These are phyloP conservation scores for Conopomorpha cramerella DNA, from an alignment of 1,140 invertebrate genomes.

Conservation along the genomic window DNA sequence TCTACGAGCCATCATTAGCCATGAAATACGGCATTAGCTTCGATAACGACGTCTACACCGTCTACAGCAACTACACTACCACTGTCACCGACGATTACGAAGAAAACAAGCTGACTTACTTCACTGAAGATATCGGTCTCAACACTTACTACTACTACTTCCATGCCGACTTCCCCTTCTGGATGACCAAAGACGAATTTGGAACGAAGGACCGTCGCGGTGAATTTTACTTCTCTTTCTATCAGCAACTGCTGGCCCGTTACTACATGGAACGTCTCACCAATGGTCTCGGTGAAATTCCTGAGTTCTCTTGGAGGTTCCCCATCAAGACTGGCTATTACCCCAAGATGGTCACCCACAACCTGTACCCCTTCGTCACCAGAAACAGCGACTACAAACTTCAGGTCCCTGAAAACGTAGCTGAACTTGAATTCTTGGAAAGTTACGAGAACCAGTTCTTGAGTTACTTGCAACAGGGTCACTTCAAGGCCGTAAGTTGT, in stretches of 20 bases:
- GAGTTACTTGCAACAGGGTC: slow-evolving; percentile 26
- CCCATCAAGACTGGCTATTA: slow-evolving; percentile 63
- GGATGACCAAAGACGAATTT: slow-evolving; percentile 51
- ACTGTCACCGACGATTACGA: slow-evolving; percentile 49
- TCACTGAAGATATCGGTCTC: slow-evolving; percentile 71
- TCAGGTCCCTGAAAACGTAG: slow-evolving; percentile 20
- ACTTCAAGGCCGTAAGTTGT: slow-evolving; percentile 35
- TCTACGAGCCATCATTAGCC: slow-evolving; percentile 17
- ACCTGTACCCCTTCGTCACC: slow-evolving; percentile 24
- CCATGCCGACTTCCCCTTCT: slow-evolving; percentile 65
- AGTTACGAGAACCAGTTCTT: slow-evolving; percentile 37
- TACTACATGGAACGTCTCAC: slow-evolving; percentile 72
- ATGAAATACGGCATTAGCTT: slow-evolving; percentile 44
- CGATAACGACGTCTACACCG: slow-evolving; percentile 41
- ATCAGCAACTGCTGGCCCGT: slow-evolving; percentile 67
- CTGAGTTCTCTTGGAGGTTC: slow-evolving; percentile 61
- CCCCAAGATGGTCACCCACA: slow-evolving; percentile 37
- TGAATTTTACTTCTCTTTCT: slow-evolving; percentile 65
- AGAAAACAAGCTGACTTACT: slow-evolving; percentile 71
- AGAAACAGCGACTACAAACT: slow-evolving; percentile 29
- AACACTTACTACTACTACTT: slow-evolving; percentile 70
- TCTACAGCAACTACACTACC: slow-evolving; percentile 59
- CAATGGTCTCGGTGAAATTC: slow-evolving; percentile 64
- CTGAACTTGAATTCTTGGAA: slow-evolving; percentile 30
- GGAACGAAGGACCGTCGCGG: slow-evolving; percentile 62